Evolutionary conservation across 2,888 invertebrate genomes (phyloP).

Genomic region (Netelia virgata): DNA sequence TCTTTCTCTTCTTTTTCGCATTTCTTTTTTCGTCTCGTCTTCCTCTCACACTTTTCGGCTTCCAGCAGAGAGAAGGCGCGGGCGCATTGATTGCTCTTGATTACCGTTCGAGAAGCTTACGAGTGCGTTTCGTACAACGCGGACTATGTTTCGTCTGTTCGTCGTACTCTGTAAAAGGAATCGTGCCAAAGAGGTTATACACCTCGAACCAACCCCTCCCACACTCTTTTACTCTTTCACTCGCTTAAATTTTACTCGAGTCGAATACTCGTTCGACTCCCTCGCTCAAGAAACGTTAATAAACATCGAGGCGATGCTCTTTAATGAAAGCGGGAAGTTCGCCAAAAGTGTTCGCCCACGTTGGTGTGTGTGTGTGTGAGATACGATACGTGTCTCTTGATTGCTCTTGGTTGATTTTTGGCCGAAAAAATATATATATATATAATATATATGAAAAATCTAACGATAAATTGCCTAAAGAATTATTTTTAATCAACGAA

Average conservation of each 20-base stretch:
- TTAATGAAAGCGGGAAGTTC: constrained; percentile 45
- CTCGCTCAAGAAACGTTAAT: constrained; percentile 16
- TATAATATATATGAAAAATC: too few relatives aligned
- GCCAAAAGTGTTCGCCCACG: neutral
- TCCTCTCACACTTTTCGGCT: constrained; percentile 26
- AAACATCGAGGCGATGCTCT: constrained; percentile 19
- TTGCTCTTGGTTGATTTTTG: constrained; percentile 20
- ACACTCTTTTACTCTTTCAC: too few relatives aligned
- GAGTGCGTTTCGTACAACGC: constrained; percentile 24
- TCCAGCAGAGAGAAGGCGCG: constrained; percentile 34
- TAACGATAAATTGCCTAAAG: too few relatives aligned
- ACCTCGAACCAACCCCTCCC: neutral
- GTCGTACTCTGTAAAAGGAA: constrained; percentile 45
- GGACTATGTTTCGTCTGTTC: neutral
- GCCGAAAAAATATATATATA: too few relatives aligned
- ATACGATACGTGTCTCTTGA: neutral
- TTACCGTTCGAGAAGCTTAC: constrained; percentile 54
- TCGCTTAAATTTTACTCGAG: constrained; percentile 15
- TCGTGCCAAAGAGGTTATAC: constrained; percentile 9
- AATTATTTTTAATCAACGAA: too few relatives aligned
- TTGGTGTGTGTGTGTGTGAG: too few relatives aligned
- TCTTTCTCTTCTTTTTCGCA: neutral
- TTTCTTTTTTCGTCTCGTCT: constrained; percentile 13
- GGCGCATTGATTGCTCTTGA: constrained; percentile 64
- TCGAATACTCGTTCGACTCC: constrained; percentile 2